phyloP scores from a whole-genome alignment of 1,140 invertebrate species.

The Drosophila lini region DNA sequence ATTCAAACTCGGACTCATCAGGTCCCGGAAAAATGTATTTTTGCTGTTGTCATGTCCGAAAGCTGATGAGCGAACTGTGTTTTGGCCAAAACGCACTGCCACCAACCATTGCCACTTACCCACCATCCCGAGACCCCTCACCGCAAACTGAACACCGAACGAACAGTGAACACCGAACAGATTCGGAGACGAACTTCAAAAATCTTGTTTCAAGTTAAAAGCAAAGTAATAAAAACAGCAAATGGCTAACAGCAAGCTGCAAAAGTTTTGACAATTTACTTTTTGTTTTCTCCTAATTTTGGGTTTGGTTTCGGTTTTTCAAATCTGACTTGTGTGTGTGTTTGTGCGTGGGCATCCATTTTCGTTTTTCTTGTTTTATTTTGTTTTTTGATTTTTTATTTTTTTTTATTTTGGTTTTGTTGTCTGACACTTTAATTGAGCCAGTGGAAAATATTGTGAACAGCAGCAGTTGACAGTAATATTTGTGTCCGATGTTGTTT shows the following conservation, averaged over 20 bases:
- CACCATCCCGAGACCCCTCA: background rate
- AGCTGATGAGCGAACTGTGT: constrained; percentile 70
- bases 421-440: constrained; percentile 69
- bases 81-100: constrained; percentile 27
- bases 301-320: constrained; percentile 42
- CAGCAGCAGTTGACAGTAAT: constrained; percentile 50
- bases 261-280: constrained; percentile 60
- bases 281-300: constrained; percentile 41
- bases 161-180: constrained; percentile 21
- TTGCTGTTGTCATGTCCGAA: constrained; percentile 51
- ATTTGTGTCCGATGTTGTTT: constrained; percentile 48
- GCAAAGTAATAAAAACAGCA: constrained; percentile 64
- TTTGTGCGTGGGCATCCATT: background rate
- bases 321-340: constrained; percentile 32
- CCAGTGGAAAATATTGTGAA: constrained; percentile 52
- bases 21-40: constrained; percentile 54
- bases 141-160: constrained; percentile 32
- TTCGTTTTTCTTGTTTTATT: constrained; percentile 15
- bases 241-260: constrained; percentile 54
- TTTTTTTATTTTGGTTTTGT: constrained; percentile 31
- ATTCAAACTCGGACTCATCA: constrained; percentile 4
- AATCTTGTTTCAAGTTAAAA: constrained; percentile 63
- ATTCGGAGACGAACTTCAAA: constrained; percentile 54
- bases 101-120: background rate
- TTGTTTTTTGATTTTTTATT: constrained; percentile 1